Percentiles rank a stretch among this genome's conserved stretches.
Evolutionary conservation across 2,888 invertebrate genomes (phyloP).

Genomic region (Chesias legatella): DNA sequence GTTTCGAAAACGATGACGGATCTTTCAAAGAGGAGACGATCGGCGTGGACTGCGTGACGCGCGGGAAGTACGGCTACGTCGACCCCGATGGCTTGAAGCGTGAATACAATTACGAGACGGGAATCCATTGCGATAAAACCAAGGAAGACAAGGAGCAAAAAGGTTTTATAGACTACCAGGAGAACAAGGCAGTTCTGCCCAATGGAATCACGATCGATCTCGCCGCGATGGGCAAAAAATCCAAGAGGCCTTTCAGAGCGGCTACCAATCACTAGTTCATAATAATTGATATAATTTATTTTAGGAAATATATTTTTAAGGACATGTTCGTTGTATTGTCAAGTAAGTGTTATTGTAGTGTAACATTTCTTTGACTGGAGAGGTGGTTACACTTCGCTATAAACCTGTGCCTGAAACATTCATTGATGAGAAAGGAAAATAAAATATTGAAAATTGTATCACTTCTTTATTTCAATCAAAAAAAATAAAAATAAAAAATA

Average conservation of each 20-base stretch:
- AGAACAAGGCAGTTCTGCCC: conserved; percentile 86
- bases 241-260: conserved; percentile 83
- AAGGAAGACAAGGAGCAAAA: conserved; percentile 78
- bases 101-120: conserved; percentile 91
- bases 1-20: conserved; percentile 93
- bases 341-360: conserved; percentile 45
- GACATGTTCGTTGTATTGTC: conserved; percentile 57
- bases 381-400: conserved; percentile 34
- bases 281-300: conserved; percentile 65
- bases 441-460: conserved; percentile 31
- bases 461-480: conserved; percentile 2
- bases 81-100: conserved; percentile 91
- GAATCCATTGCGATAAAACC: conserved; percentile 84
- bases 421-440: conserved; percentile 43
- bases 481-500: too few species aligned
- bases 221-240: conserved; percentile 85
- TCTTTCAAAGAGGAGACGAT: conserved; percentile 92
- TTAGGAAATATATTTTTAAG: conserved; percentile 63
- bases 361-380: conserved; percentile 38
- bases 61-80: conserved; percentile 91
- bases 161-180: conserved; percentile 87
- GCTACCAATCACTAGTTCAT: conserved; percentile 69
- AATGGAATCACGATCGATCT: conserved; percentile 87
- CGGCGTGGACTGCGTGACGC: conserved; percentile 87
- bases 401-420: conserved; percentile 36